These are phyloP conservation scores for Caenorhabditis japonica DNA, from an alignment of 2,888 invertebrate genomes.

Conservation along the genomic window DNA sequence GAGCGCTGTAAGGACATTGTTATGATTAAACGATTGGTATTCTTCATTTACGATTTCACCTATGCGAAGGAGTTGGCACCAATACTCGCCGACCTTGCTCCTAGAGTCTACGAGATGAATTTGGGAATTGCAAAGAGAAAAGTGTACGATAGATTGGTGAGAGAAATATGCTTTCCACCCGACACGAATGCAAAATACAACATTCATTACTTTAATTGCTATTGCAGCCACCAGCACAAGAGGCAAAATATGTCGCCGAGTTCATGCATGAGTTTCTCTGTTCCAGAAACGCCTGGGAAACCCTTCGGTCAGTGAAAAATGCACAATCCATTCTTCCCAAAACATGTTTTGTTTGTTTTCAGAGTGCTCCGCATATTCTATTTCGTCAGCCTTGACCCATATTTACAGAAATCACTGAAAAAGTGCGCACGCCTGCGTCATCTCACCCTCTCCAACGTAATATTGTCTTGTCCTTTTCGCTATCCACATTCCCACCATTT, in stretches of 20 bases:
- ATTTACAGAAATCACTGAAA: constrained; percentile 15
- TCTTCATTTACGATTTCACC: constrained; percentile 40
- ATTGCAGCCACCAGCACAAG: constrained; percentile 32
- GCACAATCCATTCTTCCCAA: constrained; percentile 19
- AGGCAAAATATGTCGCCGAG: constrained; percentile 36
- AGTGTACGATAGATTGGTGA: not conserved
- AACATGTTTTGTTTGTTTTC: constrained; percentile 3
- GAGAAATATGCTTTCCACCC: too few relatives aligned
- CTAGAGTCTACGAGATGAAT: constrained; percentile 28
- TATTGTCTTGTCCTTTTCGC: not conserved
- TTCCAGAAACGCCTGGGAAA: constrained; percentile 33
- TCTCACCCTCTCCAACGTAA: constrained; percentile 44
- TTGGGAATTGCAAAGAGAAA: constrained; percentile 41
- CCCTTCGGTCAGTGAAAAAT: constrained; percentile 27
- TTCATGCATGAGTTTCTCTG: constrained; percentile 21
- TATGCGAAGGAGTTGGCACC: constrained; percentile 22
- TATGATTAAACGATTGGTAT: constrained; percentile 25
- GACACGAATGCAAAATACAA: too few relatives aligned
- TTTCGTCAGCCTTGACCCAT: constrained; percentile 27
- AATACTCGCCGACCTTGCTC: constrained; percentile 25
- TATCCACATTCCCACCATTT: constrained; percentile 3
- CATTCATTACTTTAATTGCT: too few relatives aligned
- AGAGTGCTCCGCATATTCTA: constrained; percentile 45
- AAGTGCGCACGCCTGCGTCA: constrained; percentile 28
- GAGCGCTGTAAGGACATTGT: constrained; percentile 10